Base-by-base conservation (phyloP, 2,113 vertebrate genomes). In the Rousettus leschenaultii region DNA sequence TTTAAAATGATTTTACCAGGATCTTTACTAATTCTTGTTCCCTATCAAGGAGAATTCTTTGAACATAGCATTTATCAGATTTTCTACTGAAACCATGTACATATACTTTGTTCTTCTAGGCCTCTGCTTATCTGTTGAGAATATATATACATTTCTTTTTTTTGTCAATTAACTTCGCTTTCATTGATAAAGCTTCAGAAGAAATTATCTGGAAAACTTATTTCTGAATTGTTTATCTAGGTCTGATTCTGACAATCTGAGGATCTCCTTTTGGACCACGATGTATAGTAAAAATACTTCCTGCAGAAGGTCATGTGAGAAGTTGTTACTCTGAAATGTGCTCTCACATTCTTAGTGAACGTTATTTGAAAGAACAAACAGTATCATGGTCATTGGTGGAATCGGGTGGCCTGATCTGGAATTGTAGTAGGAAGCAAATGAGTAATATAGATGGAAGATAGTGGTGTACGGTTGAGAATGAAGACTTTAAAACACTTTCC, bases 1-100 rank as follows among this genome's bases (percentile, higher is more conserved):
- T 24, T 91, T 95, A 40, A 87, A 63, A 75, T 87, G 8, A 6
- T 59, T 84, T 96, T 92, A 38, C 21, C 18, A 35, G 0, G 19
- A 51, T 77, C 22, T 53, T 82, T 66, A 71, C 26, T 91, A 61
- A 86, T 66, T 84, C 45, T 84, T 95, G 3, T 53, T 86, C 30
- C 30, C 1, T 57, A 3, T 70, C 28, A 63, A 92, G 61, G 73
- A 84, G 28, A 95, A 86, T 87, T 92, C 48, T 96, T 95, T 92
- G 66, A 85, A 33, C 24, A 30, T 86, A 40, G 1, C 26, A 48
- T 57, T 85, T 97, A 86, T 51, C 33, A 88, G 55, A 94, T 66
- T 95, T 45, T 65, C 35, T 83, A 18, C 16, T 88, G 74, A 96
- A 48, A 63, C 18, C 48, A 61, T 8, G 2, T 68, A 51, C 15